Base-by-base conservation (phyloP, 2,888 invertebrate genomes). In the Hypomecis atomaria region DNA sequence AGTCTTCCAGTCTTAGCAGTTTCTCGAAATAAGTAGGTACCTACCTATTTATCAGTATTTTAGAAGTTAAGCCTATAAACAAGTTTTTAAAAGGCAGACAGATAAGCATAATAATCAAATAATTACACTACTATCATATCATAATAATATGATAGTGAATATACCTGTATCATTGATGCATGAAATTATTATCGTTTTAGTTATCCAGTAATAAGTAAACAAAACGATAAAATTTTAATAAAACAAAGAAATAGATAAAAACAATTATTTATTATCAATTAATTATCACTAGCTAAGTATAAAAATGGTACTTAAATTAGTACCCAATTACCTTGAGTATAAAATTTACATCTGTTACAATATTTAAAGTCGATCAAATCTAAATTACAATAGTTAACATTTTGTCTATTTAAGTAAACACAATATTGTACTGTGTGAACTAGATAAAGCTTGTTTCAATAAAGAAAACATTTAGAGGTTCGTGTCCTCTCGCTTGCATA, bases 401-500 rank as follows among this genome's bases (percentile, higher is more conserved):
- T 23, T 44, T 43, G 43, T 43, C 43, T 59, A 38, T 43, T 23
- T 23, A 23, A 38, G 36, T 59, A 59, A 59, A 50, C 36, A 43
- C 43, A 58, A 44, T 50, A 43, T 50, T 44, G 59, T 59, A 58
- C 57, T 58, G 50, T n/a, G 5, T 47, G 44, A 59, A 36, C 37
- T 43, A 47, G 33, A 33, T 40, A 3, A 2, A 23, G 3, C 23
- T 23, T 23, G 23, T 23, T 23, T 23, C 23, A 23, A 23, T 23
- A 2, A 23, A 23, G 1, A 23, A 23, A 23, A 23, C 23, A 23
- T 23, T 23, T 23, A 3, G 23, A n/a, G 23, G 23, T 23, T 23
- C 3, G 23, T 23, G 23, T 23, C 1, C 23, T 23, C 3, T 23
- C 23, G 23, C 23, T 23, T 23, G 23, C 23, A 23, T 23, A 23